Conservation (phyloP, 2,888 invertebrate genomes). For the Erebia epiphron region DNA sequence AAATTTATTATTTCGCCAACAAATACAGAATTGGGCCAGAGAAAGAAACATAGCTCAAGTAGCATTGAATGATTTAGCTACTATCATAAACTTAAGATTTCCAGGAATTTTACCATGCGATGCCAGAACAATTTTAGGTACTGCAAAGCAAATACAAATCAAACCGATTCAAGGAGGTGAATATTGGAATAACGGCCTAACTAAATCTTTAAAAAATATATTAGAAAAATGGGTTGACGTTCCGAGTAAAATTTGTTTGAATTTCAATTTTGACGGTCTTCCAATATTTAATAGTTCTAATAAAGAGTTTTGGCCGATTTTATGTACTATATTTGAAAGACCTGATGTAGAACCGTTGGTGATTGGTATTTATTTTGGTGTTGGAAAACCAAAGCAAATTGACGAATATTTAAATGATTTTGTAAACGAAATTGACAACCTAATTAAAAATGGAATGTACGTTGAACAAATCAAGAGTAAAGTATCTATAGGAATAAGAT, state of each 20-base stretch:
- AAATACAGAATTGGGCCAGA: slow-evolving; percentile 13
- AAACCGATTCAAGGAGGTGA: neutral
- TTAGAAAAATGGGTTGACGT: neutral
- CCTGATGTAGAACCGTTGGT: neutral
- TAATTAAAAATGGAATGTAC: neutral
- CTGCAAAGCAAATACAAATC: neutral
- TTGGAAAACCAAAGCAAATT: neutral
- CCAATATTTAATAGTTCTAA: neutral
- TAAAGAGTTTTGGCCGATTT: neutral
- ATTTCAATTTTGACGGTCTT: neutral
- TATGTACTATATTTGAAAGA: neutral
- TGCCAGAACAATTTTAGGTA: neutral
- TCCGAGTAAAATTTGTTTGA: neutral
- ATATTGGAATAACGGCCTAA: neutral
- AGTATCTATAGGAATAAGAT: slow-evolving; percentile 17
- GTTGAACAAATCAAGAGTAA: neutral
- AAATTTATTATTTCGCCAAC: slow-evolving; percentile 4
- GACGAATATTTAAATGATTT: slow-evolving; percentile 2
- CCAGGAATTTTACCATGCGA: slow-evolving; percentile 16
- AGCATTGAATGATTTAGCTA: slow-evolving; percentile 17
- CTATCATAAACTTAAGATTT: slow-evolving; percentile 9
- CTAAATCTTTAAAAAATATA: neutral
- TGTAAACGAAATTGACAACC: neutral
- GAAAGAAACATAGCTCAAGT: slow-evolving; percentile 19
- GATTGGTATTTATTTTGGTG: neutral